Evolutionary conservation across 1,140 invertebrate species (phyloP), one percentile per base, ranked within the genome.

Genomic region (Hestina assimilis): DNA sequence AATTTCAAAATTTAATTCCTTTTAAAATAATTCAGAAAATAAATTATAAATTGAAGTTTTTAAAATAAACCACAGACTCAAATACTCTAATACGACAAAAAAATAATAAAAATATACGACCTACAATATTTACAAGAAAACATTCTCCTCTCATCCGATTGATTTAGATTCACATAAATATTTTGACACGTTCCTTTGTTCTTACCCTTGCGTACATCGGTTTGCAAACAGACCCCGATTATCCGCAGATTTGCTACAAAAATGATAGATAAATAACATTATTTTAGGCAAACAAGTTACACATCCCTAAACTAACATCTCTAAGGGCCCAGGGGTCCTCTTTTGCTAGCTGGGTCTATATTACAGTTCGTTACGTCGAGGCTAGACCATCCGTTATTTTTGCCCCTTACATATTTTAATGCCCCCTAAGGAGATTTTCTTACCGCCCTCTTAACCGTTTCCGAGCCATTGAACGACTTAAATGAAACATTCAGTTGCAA

Each of bases 211-310:
- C 17, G 12, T 47, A 47, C 50, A 53, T 59, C 55, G 35, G 31
- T 66, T 48, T 40, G 54, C 72, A 66, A 71, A 68, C 63, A 67
- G 19, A 45, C 40, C 41, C 64, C 68, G 70, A 79, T 79, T 74
- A 78, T 79, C 69, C 69, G 56, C 70, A 79, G 82, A 86, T 84
- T 85, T 83, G 71, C 59, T 66, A 67, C 65, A 79, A 83, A 83
- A 81, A 82, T 82, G 75, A 85, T 83, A 79, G 69, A 74, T 79
- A 87, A 87, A 86, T 79, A 87, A 80, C 70, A 85, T 83, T 84
- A 82, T 83, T 82, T 81, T 74, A 76, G 62, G 74, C 75, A 85
- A 85, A 87, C 79, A 84, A 75, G 69, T 78, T 79, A 78, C 74
- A 74, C 73, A 81, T 81, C 77, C 82, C 78, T 75, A 72, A 73